Conservation (phyloP, 2,113 vertebrate species). For the Crotophaga sulcirostris region DNA sequence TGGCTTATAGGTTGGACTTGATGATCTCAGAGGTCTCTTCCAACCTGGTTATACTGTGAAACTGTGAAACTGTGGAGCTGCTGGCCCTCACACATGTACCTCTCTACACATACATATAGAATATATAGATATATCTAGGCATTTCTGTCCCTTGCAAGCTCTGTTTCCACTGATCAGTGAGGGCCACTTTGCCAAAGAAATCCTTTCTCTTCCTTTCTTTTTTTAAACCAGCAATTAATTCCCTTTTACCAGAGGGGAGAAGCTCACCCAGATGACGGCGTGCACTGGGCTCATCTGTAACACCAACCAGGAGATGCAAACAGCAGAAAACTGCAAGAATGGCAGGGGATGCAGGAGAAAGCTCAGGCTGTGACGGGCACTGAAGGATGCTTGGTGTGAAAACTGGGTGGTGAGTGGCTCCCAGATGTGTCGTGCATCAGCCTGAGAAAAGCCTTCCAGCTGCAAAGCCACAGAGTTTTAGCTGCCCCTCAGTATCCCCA, state of each 20-base stretch:
- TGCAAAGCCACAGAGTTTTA: neutral
- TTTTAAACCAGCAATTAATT: neutral
- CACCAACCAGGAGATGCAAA: neutral
- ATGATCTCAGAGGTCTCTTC: too few relatives aligned
- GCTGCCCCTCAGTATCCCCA: neutral
- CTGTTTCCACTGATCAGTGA: neutral
- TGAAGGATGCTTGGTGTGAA: conserved; percentile 24
- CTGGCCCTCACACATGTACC: neutral
- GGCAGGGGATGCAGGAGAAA: neutral
- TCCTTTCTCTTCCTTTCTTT: neutral
- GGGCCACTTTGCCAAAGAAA: too few relatives aligned
- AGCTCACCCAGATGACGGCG: rapidly evolving
- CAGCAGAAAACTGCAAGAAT: too few relatives aligned
- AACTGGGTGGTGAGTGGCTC: neutral
- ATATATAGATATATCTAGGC: neutral
- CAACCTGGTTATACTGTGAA: too few relatives aligned
- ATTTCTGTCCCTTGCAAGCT: neutral
- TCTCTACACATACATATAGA: rapidly evolving
- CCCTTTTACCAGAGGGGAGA: neutral
- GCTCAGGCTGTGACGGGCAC: neutral
- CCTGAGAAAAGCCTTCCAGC: neutral
- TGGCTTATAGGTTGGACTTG: too few relatives aligned
- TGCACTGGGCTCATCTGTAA: neutral
- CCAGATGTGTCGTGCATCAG: neutral
- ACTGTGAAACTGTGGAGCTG: too few relatives aligned